phyloP scores from a whole-genome alignment of 2,797 vertebrate species.

The Mus spretus region DNA sequence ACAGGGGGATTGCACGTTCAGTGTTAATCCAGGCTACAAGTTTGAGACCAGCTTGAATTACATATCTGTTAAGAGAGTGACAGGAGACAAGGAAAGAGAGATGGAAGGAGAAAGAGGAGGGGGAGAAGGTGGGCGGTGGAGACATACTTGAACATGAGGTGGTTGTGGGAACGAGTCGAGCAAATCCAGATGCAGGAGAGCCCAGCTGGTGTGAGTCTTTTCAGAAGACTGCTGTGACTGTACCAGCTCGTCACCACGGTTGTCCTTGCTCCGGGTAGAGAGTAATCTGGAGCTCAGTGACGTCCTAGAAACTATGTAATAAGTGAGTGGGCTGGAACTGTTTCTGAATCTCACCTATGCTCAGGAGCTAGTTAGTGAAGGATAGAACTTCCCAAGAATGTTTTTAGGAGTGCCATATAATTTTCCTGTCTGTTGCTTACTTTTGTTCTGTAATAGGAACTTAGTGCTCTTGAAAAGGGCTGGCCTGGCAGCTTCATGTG shows the following conservation, averaged over 20 bases:
- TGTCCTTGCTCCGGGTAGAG: background rate
- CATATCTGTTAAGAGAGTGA: background rate
- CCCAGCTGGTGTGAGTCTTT: background rate
- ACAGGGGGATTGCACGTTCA: background rate
- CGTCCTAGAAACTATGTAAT: conserved; percentile 5
- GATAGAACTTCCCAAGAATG: conserved; percentile 42
- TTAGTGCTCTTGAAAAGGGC: conserved; percentile 74
- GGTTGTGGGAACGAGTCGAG: background rate
- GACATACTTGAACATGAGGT: background rate
- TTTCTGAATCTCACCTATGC: background rate
- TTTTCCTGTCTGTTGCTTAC: conserved; percentile 69
- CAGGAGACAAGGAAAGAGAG: background rate
- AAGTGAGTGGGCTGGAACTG: background rate
- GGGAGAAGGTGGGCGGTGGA: background rate
- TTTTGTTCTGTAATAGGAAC: conserved; percentile 76
- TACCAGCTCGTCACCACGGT: background rate
- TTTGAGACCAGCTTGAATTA: background rate
- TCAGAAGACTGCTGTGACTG: background rate
- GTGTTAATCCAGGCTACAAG: background rate
- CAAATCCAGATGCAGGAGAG: background rate
- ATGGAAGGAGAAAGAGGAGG: background rate
- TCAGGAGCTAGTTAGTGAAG: background rate
- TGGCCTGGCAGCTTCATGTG: conserved; percentile 41
- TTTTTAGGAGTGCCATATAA: conserved; percentile 22
- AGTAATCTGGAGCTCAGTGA: background rate